Percentiles rank a stretch among this genome's conserved stretches.
Conservation (phyloP, 2,113 vertebrate species). For the Poecilia latipinna region DNA sequence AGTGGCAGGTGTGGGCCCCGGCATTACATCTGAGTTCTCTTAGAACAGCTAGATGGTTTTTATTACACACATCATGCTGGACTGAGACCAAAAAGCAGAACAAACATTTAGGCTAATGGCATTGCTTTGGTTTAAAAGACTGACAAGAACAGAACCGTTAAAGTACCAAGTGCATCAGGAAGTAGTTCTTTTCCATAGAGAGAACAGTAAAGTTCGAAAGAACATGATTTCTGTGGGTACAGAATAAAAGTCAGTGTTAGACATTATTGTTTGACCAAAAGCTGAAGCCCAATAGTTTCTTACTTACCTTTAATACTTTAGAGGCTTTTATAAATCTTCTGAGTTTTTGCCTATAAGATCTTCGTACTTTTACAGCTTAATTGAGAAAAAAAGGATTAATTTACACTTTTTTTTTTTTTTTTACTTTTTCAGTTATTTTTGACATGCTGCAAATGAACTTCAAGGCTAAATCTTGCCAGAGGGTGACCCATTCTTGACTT, state of each 20-base stretch:
- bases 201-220: constrained; percentile 69
- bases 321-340: constrained; percentile 19
- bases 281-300: not conserved
- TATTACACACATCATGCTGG: not conserved
- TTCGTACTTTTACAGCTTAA: constrained; percentile 63
- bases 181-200: constrained; percentile 56
- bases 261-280: not conserved
- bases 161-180: constrained; percentile 29
- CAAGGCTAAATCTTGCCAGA: too few relatives aligned
- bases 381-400: not conserved
- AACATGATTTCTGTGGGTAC: constrained; percentile 52
- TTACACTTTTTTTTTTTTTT: not conserved
- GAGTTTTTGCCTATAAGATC: constrained; percentile 43
- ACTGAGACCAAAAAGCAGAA: constrained; percentile 35
- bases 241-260: not conserved
- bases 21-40: not conserved
- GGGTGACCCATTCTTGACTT: too few relatives aligned
- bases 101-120: not conserved
- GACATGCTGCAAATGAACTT: too few relatives aligned
- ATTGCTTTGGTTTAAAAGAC: not conserved
- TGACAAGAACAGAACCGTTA: not conserved
- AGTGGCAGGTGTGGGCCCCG: not conserved
- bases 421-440: too few relatives aligned
- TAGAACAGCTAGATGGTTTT: constrained; percentile 7
- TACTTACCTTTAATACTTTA: not conserved